Evolutionary conservation across 53 echinoderm and acorn worm species (phyloP).

Genomic region (Holothuria leucospilota): DNA sequence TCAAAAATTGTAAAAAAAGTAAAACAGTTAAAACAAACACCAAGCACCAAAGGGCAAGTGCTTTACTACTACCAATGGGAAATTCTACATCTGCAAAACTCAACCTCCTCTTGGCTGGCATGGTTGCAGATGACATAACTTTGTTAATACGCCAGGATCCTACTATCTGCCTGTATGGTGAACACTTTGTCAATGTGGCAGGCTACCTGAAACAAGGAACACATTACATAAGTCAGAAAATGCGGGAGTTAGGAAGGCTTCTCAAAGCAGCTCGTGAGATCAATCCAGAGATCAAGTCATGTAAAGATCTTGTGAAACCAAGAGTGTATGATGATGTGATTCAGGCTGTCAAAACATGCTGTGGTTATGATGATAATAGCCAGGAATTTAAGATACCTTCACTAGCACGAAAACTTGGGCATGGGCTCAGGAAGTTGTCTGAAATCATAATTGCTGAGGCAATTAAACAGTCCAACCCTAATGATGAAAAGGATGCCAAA

Average conservation of each 20-base stretch:
- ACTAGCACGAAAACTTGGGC: slow-evolving; percentile 53
- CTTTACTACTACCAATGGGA: no score
- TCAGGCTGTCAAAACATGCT: slow-evolving; percentile 15
- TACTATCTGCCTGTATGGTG: background rate
- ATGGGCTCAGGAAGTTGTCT: slow-evolving; percentile 32
- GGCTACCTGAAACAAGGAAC: background rate
- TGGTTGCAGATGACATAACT: background rate
- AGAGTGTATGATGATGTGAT: slow-evolving; percentile 22
- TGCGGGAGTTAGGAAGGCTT: background rate
- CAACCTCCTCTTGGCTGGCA: background rate
- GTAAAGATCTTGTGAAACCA: slow-evolving; percentile 40
- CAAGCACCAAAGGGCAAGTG: no score
- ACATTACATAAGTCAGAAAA: background rate
- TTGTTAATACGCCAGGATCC: background rate
- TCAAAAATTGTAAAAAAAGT: background rate
- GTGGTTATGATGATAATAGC: slow-evolving; percentile 34
- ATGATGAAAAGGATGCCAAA: slow-evolving; percentile 19
- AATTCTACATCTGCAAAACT: no score
- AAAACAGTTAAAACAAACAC: no score
- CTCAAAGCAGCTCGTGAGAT: background rate
- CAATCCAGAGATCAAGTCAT: background rate
- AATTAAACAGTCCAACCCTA: slow-evolving; percentile 21
- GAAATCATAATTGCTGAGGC: slow-evolving; percentile 22
- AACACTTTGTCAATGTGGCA: background rate
- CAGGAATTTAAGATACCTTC: slow-evolving; percentile 37